Conservation (phyloP, 2,888 invertebrate genomes). For the Leptopilina drosophilae region DNA sequence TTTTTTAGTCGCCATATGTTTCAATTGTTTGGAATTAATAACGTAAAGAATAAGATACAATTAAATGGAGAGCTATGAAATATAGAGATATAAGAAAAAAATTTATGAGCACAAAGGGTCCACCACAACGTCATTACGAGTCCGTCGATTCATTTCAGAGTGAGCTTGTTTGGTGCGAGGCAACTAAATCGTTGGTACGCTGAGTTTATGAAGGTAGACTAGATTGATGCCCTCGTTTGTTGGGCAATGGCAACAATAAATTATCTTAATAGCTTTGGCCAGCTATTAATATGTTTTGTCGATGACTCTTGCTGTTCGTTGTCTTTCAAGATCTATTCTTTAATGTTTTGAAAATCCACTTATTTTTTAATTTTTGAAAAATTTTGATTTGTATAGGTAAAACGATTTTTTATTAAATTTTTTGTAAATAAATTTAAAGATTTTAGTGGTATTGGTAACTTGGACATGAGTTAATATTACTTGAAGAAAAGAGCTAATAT, state of each 20-base stretch:
- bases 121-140: constrained; percentile 56
- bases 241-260: constrained; percentile 76
- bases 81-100: constrained; percentile 62
- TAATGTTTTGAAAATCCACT: not conserved
- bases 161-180: constrained; percentile 74
- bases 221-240: constrained; percentile 77
- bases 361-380: not conserved
- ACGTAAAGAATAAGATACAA: not conserved
- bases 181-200: constrained; percentile 76
- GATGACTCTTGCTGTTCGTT: constrained; percentile 41
- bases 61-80: not conserved
- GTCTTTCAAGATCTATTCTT: not conserved
- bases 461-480: not conserved
- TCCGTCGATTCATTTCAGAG: constrained; percentile 73
- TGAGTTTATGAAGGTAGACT: constrained; percentile 77
- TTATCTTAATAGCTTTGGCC: constrained; percentile 74
- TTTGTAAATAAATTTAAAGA: too few relatives aligned
- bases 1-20: not conserved
- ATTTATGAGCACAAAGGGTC: constrained; percentile 71
- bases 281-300: constrained; percentile 75
- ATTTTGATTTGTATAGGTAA: too few relatives aligned
- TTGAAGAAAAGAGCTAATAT: not conserved
- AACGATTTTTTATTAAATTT: too few relatives aligned
- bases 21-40: not conserved
- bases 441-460: not conserved